phyloP scores from a whole-genome alignment of 2,888 invertebrate genomes.

The Dicyrtomina minuta region DNA sequence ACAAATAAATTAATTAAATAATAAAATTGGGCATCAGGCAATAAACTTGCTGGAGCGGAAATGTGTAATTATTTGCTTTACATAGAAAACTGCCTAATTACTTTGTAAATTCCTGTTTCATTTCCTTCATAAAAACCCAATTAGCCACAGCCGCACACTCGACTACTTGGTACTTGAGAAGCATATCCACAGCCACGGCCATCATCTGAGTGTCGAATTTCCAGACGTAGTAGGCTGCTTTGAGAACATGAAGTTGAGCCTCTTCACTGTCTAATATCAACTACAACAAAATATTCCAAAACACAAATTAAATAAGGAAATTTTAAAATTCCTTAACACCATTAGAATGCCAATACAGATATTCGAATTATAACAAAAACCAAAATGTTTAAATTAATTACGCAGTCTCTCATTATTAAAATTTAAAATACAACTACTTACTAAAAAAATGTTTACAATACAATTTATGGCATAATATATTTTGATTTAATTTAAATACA shows the following conservation, averaged over 20 bases:
- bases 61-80: no score
- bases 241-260: constrained; percentile 89
- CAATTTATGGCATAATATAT: no score
- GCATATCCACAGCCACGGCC: constrained; percentile 91
- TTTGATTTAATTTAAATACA: no score
- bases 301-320: constrained; percentile 55
- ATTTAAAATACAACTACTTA: no score
- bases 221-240: constrained; percentile 95
- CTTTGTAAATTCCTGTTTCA: constrained; percentile 85
- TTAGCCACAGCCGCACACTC: constrained; percentile 96
- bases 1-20: no score
- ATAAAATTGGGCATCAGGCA: no score
- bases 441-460: no score
- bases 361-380: background rate
- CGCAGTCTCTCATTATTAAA: no score
- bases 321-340: background rate
- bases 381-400: no score
- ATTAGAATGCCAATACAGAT: no score
- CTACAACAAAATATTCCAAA: constrained; percentile 64
- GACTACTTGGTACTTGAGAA: constrained; percentile 94
- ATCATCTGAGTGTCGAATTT: constrained; percentile 79
- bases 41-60: no score
- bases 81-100: constrained; percentile 54
- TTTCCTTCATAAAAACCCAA: constrained; percentile 95
- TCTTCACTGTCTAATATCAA: constrained; percentile 90